A percentile compares a stretch with the other conserved stretches of the same genome.
These are phyloP conservation scores for Luscinia luscinia DNA, from an alignment of 2,797 vertebrate species.

Conservation along the genomic window DNA sequence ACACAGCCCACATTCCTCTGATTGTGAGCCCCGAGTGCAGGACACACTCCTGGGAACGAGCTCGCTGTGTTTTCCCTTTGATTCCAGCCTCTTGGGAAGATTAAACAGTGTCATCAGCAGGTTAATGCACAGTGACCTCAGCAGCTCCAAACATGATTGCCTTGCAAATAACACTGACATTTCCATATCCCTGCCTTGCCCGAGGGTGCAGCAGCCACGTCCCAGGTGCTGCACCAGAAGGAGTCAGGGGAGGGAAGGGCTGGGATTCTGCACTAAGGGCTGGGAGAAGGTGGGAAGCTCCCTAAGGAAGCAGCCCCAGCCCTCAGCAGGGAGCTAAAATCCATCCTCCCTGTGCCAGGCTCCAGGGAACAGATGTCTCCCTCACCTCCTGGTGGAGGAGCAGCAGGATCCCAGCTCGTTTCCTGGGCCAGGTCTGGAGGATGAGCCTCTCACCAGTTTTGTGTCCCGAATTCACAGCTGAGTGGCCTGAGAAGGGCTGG, in stretches of 20 bases:
- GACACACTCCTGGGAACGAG: slow-evolving; percentile 52
- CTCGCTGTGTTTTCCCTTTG: slow-evolving; percentile 42
- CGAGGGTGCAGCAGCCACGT: slow-evolving; percentile 24
- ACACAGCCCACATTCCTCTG: slow-evolving; percentile 51
- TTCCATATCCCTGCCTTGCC: slow-evolving; percentile 46
- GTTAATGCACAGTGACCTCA: slow-evolving; percentile 67
- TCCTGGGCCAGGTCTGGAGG: not conserved
- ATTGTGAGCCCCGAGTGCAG: slow-evolving; percentile 18
- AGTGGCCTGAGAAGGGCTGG: not conserved
- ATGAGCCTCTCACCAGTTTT: accelerated
- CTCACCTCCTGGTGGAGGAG: not conserved
- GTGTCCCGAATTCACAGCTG: accelerated
- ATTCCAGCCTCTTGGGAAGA: slow-evolving; percentile 68
- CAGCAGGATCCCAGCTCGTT: not conserved
- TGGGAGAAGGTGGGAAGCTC: not conserved
- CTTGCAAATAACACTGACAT: slow-evolving; percentile 66
- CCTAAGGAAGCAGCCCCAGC: not conserved
- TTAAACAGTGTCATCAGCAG: slow-evolving; percentile 71
- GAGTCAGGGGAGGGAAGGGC: not conserved
- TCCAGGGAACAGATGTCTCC: not conserved
- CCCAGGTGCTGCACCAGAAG: not conserved
- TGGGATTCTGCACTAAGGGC: not conserved
- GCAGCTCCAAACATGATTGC: slow-evolving; percentile 40
- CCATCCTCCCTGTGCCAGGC: not conserved
- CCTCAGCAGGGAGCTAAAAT: not conserved